Evolutionary conservation across 2,797 vertebrate species (phyloP).

Genomic region (Poliocrania exsul): DNA sequence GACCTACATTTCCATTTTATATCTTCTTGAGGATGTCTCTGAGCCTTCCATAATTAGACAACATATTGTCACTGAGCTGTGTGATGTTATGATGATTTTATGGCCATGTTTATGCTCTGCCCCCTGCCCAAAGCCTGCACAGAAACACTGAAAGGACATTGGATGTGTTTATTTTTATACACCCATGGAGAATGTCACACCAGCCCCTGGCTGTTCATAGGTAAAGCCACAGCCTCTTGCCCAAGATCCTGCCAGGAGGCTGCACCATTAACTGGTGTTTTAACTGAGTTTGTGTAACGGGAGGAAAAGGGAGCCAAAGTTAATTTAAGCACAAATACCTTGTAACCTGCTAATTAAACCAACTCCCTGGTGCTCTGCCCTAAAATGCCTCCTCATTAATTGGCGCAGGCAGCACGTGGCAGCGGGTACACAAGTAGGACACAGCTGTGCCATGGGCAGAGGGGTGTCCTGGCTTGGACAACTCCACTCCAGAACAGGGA

Average conservation of each 20-base stretch:
- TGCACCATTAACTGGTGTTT: accelerated
- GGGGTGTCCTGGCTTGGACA: neutral
- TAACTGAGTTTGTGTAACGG: neutral
- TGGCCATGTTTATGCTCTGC: neutral
- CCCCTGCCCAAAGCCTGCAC: neutral
- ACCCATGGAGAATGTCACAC: neutral
- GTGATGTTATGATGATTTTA: constrained; percentile 6
- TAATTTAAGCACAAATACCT: constrained; percentile 68
- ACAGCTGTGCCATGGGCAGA: neutral
- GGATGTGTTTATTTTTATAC: neutral
- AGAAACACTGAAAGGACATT: neutral
- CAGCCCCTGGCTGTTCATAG: neutral
- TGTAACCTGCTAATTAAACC: constrained; percentile 68
- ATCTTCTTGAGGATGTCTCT: neutral
- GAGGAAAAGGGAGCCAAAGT: constrained; percentile 39
- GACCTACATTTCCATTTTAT: neutral
- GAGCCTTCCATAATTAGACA: neutral
- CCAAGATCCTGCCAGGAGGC: neutral
- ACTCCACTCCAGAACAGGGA: accelerated
- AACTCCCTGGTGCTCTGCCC: constrained; percentile 48
- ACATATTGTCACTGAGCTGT: neutral
- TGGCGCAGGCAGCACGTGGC: neutral
- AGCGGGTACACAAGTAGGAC: constrained; percentile 26
- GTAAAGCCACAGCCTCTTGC: neutral
- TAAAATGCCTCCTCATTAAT: neutral